Conservation (phyloP, 2,888 invertebrate genomes). For the Caenorhabditis angaria region DNA sequence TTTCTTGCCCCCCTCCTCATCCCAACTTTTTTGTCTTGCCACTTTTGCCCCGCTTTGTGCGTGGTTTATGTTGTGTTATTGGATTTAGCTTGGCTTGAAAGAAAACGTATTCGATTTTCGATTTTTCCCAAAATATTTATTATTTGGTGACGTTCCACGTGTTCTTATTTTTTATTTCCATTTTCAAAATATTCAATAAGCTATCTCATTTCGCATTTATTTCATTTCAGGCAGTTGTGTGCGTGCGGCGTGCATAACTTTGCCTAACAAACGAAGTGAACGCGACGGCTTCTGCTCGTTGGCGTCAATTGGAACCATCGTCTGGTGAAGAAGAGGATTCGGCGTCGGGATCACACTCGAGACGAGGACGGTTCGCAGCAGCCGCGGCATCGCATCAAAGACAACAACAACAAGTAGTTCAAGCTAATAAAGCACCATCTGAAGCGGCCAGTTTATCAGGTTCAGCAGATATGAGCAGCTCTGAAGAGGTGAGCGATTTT, state of each 20-base stretch:
- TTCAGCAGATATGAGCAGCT: constrained; percentile 54
- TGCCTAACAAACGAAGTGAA: constrained; percentile 41
- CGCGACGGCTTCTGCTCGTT: constrained; percentile 60
- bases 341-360: background rate
- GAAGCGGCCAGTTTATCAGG: constrained; percentile 22
- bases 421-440: constrained; percentile 13
- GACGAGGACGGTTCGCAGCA: background rate
- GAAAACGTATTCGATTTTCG: too few species aligned
- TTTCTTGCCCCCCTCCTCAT: background rate
- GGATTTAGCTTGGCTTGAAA: too few species aligned
- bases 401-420: background rate
- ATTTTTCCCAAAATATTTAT: background rate
- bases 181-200: background rate
- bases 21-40: too few species aligned
- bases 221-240: constrained; percentile 47
- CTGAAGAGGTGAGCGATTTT: constrained; percentile 42
- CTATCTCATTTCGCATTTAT: background rate
- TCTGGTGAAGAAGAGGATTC: constrained; percentile 26
- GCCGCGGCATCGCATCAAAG: too few species aligned
- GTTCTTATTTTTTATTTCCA: background rate
- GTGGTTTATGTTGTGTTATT: background rate
- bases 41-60: background rate
- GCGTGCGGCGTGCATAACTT: constrained; percentile 37
- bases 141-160: background rate
- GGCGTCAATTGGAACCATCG: constrained; percentile 50